phyloP scores from a whole-genome alignment of 2,113 vertebrate species.

The Podarcis muralis region DNA sequence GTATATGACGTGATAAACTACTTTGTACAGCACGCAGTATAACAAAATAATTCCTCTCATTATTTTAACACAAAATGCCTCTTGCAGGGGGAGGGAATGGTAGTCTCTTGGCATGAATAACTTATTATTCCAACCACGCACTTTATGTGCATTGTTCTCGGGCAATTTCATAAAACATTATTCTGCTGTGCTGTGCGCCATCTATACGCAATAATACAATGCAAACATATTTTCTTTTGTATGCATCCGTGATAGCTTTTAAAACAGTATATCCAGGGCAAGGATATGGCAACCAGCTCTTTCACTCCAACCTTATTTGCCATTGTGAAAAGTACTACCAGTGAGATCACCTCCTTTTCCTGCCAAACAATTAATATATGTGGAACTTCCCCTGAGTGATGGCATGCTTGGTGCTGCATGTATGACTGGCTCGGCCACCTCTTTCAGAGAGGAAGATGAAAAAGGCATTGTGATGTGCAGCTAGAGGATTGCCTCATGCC shows the following conservation, averaged over 20 bases:
- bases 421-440: not conserved
- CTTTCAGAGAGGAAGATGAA: not conserved
- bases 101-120: not conserved
- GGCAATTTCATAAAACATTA: not conserved
- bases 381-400: not conserved
- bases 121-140: not conserved
- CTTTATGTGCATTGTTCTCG: not conserved
- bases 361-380: not conserved
- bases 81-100: too few species aligned
- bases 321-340: not conserved
- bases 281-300: not conserved
- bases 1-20: not conserved
- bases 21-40: not conserved
- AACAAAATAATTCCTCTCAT: constrained; percentile 15
- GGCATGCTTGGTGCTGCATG: not conserved
- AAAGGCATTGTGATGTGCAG: not conserved
- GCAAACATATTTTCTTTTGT: not conserved
- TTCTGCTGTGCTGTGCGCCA: not conserved
- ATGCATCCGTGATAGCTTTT: not conserved
- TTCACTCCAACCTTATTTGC: not conserved
- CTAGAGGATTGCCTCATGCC: not conserved
- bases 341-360: not conserved
- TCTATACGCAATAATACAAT: not conserved
- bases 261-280: not conserved
- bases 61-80: constrained; percentile 2